Evolutionary conservation across 2,797 vertebrate species (phyloP).

Genomic region (Sciaenops ocellatus): DNA sequence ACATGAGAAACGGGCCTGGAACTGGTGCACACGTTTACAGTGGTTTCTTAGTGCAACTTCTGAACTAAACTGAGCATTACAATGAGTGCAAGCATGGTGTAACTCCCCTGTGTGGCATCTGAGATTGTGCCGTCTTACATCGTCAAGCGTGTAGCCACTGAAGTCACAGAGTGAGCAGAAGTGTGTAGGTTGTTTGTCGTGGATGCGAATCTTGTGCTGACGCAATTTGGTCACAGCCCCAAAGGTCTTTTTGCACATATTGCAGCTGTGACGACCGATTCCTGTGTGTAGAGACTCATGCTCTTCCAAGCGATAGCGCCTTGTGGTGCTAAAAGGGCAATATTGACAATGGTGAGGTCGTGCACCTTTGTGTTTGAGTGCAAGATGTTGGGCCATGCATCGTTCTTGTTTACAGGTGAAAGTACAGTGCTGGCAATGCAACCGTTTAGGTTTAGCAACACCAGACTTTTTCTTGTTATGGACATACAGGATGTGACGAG

Average conservation of each 20-base stretch:
- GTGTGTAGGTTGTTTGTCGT: slow-evolving; percentile 91
- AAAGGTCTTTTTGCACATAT: slow-evolving; percentile 90
- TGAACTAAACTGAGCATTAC: slow-evolving; percentile 91
- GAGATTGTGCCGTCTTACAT: slow-evolving; percentile 90
- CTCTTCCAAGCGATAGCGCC: slow-evolving; percentile 92
- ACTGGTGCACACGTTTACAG: slow-evolving; percentile 86
- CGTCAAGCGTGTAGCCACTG: slow-evolving; percentile 90
- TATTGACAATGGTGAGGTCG: slow-evolving; percentile 88
- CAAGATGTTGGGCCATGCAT: slow-evolving; percentile 88
- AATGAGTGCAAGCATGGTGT: slow-evolving; percentile 86
- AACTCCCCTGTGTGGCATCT: slow-evolving; percentile 92
- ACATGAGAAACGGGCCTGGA: slow-evolving; percentile 78
- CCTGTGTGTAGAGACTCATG: slow-evolving; percentile 95
- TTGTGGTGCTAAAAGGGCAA: slow-evolving; percentile 92
- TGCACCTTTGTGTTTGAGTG: slow-evolving; percentile 89
- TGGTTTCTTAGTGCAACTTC: slow-evolving; percentile 93
- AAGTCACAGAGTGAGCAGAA: slow-evolving; percentile 94
- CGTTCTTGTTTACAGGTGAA: slow-evolving; percentile 93
- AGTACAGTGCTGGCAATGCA: slow-evolving; percentile 87
- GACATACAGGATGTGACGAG: slow-evolving; percentile 76
- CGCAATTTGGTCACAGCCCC: slow-evolving; percentile 92
- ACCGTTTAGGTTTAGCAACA: slow-evolving; percentile 32
- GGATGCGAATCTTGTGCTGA: slow-evolving; percentile 91
- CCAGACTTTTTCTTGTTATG: slow-evolving; percentile 74
- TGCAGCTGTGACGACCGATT: slow-evolving; percentile 90